Evolutionary conservation across 2,888 invertebrate genomes (phyloP), one percentile per base, ranked within the genome.

Genomic region (Dryobota labecula): DNA sequence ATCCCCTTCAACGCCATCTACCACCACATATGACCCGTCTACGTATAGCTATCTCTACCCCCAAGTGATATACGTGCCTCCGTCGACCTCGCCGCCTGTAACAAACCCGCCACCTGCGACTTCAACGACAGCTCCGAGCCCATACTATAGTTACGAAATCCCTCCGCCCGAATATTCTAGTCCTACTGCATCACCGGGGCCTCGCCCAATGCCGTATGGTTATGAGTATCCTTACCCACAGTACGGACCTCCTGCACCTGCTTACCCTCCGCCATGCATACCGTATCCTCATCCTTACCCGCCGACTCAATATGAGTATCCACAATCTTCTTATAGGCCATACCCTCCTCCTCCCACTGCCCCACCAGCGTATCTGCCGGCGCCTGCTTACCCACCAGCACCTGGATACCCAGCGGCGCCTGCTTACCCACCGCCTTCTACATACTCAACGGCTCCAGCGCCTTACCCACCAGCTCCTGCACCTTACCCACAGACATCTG

Each of bases 21-120:
- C 84, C 20, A 66, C 88, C 5, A 49, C 73, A 18, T 88, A 87
- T 51, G 90, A 92, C 24, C 57, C 87, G 9, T 78, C 87, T 56
- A 68, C 87, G 15, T 88, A 87, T 65, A 71, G 77, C n/a, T 89
- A 89, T 66, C 73, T 86, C 6, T 87, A 82, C 73, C 80, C 84
- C 0, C 74, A 75, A 84, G 83, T 92, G 1, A 78, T 93, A 56
- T 94, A 91, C 73, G 86, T 90, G 45, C 84, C 92, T 8, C 82
- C 88, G 36, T 74, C 89, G 4, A 67, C 87, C 1, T 54, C 88
- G 1, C 58, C 79, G 0, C 68, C 87, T 13, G 69, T 87, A n/a
- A 53, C 83, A 41, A 71, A 62, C 2, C 88, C 90, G 36, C 86
- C 89, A 38, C 85, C 89, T 27, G 76, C 86, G 6, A 18, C 81